phyloP scores from a whole-genome alignment of 2,888 invertebrate species.

The Luffia ferchaultella region DNA sequence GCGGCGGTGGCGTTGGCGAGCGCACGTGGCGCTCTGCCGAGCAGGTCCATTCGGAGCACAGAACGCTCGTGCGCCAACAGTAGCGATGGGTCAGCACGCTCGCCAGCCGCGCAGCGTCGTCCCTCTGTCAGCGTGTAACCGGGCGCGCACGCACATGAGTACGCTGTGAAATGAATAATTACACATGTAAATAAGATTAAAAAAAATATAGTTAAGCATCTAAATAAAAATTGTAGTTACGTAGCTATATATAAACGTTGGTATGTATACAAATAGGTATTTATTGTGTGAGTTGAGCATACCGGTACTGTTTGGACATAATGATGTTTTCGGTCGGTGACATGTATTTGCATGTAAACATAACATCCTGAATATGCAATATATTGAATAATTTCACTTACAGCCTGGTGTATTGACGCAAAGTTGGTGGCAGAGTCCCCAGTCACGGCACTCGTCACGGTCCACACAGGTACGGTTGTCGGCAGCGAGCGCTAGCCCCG shows the following conservation, averaged over 20 bases:
- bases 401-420: slow-evolving; percentile 88
- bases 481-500: slow-evolving; percentile 82
- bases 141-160: slow-evolving; percentile 81
- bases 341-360: not conserved
- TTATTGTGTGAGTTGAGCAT: no score
- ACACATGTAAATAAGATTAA: no score
- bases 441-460: slow-evolving; percentile 89
- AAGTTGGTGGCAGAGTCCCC: slow-evolving; percentile 95
- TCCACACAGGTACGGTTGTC: slow-evolving; percentile 91
- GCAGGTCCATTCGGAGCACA: slow-evolving; percentile 74
- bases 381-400: slow-evolving; percentile 21
- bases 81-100: slow-evolving; percentile 66
- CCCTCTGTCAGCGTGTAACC: slow-evolving; percentile 74
- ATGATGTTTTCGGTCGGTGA: not conserved
- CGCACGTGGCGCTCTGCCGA: slow-evolving; percentile 68
- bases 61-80: slow-evolving; percentile 77
- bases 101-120: slow-evolving; percentile 69
- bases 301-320: no score
- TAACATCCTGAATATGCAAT: not conserved
- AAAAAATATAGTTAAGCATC: no score
- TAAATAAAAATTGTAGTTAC: no score
- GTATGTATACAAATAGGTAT: no score
- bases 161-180: slow-evolving; percentile 64
- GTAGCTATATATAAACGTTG: no score
- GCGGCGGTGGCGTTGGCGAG: slow-evolving; percentile 86